Evolutionary conservation across 2,113 vertebrate species (phyloP), one percentile per base, ranked within the genome.

Genomic region (Ceyx melanurus): DNA sequence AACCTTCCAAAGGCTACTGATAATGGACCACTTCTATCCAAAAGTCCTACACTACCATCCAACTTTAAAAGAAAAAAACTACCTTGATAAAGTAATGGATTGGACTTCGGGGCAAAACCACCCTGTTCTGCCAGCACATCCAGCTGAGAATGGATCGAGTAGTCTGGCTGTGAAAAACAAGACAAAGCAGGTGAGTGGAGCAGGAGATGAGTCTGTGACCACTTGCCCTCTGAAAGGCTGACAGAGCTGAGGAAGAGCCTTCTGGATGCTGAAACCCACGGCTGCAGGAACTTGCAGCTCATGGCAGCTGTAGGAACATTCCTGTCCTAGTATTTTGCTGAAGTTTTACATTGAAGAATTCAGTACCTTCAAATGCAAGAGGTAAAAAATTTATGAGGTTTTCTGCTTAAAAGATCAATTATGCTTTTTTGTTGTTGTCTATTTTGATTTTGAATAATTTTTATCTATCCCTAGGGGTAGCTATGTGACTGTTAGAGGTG

Each of bases 361-460:
- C 9, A 50, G n/a, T n/a, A 18, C 6, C 17, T 25, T 76, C n/a
- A 70, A 80, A 80, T 11, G 50, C 15, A 56, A 26, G 33, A 66
- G 15, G 25, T 73, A 23, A 78, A 81, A 77, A 85, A 33, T 13
- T 13, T 60, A 64, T 18, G 7, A 28, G 17, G 9, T 67, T 90
- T 84, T 86, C 48, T 35, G 6, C 68, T 89, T 83, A 35, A 86
- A 88, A 71, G 1, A 78, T 84, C 64, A 75, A 67, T 11, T 35
- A 23, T 50, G 48, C 16, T 46, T 0, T 1, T 20, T 20, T 68
- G 72, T 83, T 51, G 1, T 40, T 83, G 51, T 81, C 46, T 71
- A 31, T 88, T 94, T 92, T 78, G 77, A 78, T 90, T 71, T 64
- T 35, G 35, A 84, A 31, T 65, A 5, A 57, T 82, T 92, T 94